These are phyloP conservation scores for Argyrosomus japonicus DNA, from an alignment of 2,113 vertebrate species.

Conservation along the genomic window DNA sequence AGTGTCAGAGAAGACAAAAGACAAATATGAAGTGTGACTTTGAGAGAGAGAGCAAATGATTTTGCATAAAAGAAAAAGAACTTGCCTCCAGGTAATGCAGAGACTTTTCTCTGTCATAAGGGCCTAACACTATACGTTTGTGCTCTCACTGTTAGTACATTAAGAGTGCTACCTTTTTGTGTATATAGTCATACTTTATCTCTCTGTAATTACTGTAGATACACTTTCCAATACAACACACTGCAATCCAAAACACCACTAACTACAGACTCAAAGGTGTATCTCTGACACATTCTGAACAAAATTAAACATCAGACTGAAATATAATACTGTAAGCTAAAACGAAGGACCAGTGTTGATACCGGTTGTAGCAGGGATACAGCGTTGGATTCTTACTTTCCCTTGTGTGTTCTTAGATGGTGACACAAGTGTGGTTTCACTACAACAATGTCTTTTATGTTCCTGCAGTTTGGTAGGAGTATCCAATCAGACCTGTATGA, in stretches of 20 bases:
- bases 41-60: background rate
- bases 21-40: no score
- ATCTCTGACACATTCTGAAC: no score
- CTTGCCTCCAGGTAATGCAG: background rate
- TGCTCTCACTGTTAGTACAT: background rate
- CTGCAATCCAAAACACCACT: no score
- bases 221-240: no score
- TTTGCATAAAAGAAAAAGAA: background rate
- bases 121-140: background rate
- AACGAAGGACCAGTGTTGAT: background rate
- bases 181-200: no score
- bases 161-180: background rate
- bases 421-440: background rate
- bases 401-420: background rate
- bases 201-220: no score
- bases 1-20: no score
- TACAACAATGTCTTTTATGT: conserved; percentile 21
- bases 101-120: background rate
- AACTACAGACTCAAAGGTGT: no score
- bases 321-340: background rate
- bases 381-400: no score
- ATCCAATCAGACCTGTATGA: background rate
- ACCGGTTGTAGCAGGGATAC: no score
- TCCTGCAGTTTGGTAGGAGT: background rate
- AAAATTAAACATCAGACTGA: background rate